A percentile compares a stretch with the other conserved stretches of the same genome.
phyloP scores from a whole-genome alignment of 2,797 vertebrate genomes.

The Poeciliopsis gracilis region DNA sequence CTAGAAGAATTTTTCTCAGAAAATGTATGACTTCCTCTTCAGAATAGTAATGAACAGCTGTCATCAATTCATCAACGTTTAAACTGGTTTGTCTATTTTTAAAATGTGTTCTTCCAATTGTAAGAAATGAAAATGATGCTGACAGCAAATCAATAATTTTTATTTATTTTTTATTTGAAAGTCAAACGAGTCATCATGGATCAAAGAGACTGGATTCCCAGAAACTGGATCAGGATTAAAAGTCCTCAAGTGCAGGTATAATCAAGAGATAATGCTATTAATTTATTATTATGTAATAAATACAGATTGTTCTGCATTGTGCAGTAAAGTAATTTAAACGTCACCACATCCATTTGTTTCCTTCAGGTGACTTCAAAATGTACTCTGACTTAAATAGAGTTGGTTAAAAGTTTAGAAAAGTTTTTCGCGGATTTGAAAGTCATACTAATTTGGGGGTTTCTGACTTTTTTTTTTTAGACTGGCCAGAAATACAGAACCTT shows the following conservation, averaged over 20 bases:
- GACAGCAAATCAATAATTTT: background rate
- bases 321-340: no score
- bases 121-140: background rate
- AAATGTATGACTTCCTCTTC: conserved; percentile 1
- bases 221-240: no score
- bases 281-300: no score
- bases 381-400: background rate
- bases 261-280: background rate
- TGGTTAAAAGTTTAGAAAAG: background rate
- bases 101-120: background rate
- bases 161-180: background rate
- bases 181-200: conserved; percentile 5
- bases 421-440: background rate
- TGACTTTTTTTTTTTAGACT: no score
- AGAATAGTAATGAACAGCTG: background rate
- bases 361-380: background rate
- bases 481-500: background rate
- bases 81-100: background rate
- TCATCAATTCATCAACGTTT: conserved; percentile 1
- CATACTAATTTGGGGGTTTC: no score
- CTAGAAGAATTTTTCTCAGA: background rate
- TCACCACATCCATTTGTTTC: no score
- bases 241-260: background rate
- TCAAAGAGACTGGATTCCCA: no score
- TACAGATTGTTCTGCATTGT: no score